phyloP scores from a whole-genome alignment of 2,888 invertebrate genomes.

The Cyrtodaria siliqua region DNA sequence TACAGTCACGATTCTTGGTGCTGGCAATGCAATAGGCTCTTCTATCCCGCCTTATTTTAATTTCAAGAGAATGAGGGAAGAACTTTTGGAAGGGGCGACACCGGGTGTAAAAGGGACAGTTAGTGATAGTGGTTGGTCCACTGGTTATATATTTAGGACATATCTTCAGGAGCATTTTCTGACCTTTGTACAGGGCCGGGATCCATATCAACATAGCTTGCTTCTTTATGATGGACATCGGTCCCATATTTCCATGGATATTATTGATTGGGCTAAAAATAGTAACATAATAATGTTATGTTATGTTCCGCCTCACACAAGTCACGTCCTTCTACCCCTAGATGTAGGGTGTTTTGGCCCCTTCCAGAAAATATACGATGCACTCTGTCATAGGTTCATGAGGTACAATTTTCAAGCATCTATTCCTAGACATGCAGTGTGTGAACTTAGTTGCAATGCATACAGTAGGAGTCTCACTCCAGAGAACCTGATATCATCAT shows the following conservation, averaged over 20 bases:
- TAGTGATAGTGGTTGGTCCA: conserved; percentile 36
- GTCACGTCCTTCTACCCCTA: conserved; percentile 43
- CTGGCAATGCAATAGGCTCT: conserved; percentile 23
- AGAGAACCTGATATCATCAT: no score
- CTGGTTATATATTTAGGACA: conserved; percentile 36
- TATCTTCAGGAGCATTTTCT: conserved; percentile 49
- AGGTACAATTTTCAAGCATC: no score
- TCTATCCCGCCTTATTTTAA: conserved; percentile 18
- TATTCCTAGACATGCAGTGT: no score
- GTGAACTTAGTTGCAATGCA: no score
- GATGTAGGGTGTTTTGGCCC: conserved; percentile 48
- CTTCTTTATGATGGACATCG: conserved; percentile 51
- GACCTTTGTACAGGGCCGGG: conserved; percentile 21
- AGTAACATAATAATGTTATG: conserved; percentile 54
- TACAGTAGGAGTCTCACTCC: no score
- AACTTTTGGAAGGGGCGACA: conserved; percentile 23
- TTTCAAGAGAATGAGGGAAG: conserved; percentile 20
- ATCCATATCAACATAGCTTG: conserved; percentile 21
- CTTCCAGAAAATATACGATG: no score
- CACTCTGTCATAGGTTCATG: no score
- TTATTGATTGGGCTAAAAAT: conserved; percentile 55
- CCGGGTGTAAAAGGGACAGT: conserved; percentile 23
- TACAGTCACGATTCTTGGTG: conserved; percentile 17
- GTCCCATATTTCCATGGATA: conserved; percentile 28
- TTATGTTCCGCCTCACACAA: conserved; percentile 49